Conservation (phyloP, 1,140 invertebrate species). For the Drosophila parvula region DNA sequence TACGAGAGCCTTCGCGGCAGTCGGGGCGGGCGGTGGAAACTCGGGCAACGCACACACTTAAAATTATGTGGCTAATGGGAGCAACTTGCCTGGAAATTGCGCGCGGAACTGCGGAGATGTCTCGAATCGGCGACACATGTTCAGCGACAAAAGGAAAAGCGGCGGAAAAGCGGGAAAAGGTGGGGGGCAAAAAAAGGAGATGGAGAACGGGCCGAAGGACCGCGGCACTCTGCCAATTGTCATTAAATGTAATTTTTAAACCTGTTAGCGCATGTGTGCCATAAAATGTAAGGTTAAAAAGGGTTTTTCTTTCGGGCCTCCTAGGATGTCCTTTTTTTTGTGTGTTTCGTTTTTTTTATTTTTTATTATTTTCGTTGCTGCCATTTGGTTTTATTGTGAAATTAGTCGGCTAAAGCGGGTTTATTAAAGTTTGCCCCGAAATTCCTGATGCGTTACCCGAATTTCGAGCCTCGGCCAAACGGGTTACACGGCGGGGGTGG, state of each 20-base stretch:
- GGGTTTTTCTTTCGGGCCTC: conserved; percentile 48
- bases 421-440: conserved; percentile 69
- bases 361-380: conserved; percentile 24
- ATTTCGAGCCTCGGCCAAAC: conserved; percentile 16
- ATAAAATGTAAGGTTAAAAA: conserved; percentile 71
- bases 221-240: conserved; percentile 67
- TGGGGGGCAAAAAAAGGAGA: not conserved
- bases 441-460: conserved; percentile 37
- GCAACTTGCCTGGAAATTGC: conserved; percentile 80
- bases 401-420: conserved; percentile 77
- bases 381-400: conserved; percentile 80
- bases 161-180: conserved; percentile 4
- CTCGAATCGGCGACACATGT: conserved; percentile 68
- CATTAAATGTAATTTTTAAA: conserved; percentile 83
- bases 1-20: conserved; percentile 21
- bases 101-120: conserved; percentile 55
- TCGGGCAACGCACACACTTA: conserved; percentile 77
- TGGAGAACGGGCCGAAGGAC: conserved; percentile 19
- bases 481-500: conserved; percentile 22
- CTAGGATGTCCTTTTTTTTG: conserved; percentile 37
- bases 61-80: conserved; percentile 82
- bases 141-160: conserved; percentile 18
- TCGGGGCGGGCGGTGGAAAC: conserved; percentile 1
- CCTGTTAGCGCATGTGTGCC: conserved; percentile 77
- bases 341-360: too few relatives aligned